A percentile compares a stretch with the other conserved stretches of the same genome.
phyloP scores from a whole-genome alignment of 2,113 vertebrate genomes.

The Motacilla tschutschensis region DNA sequence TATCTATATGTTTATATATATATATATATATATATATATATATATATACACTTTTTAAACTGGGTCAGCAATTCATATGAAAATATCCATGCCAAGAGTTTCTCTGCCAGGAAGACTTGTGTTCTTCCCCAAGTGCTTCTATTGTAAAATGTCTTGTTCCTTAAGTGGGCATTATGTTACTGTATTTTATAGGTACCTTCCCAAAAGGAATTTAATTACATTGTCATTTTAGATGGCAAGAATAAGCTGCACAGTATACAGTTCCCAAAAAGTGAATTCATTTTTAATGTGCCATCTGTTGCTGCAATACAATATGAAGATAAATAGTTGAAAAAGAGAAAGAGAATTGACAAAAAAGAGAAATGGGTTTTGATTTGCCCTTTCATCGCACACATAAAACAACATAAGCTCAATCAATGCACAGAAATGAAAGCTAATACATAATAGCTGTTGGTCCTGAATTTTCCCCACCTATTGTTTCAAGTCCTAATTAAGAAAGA shows the following conservation, averaged over 20 bases:
- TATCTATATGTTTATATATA: background rate
- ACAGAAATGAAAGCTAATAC: conserved; percentile 76
- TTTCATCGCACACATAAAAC: conserved; percentile 65
- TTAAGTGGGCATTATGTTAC: conserved; percentile 13
- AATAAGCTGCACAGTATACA: background rate
- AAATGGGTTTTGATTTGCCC: conserved; percentile 69
- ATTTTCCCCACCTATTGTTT: conserved; percentile 63
- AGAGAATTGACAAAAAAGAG: conserved; percentile 60
- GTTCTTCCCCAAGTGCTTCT: background rate
- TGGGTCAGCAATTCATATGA: background rate
- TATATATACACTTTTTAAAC: background rate
- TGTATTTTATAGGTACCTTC: conserved; percentile 23
- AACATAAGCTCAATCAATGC: conserved; percentile 66
- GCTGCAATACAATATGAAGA: conserved; percentile 30
- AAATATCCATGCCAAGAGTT: background rate
- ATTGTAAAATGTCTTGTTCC: background rate
- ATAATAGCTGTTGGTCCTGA: conserved; percentile 59
- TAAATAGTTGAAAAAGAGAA: conserved; percentile 55
- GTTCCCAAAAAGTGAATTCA: conserved; percentile 43
- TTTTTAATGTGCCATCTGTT: conserved; percentile 64
- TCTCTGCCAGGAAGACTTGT: background rate
- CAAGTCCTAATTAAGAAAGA: conserved; percentile 67
- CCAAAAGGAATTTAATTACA: conserved; percentile 21
- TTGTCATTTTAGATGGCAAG: background rate
- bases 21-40: too few species aligned